These are phyloP conservation scores for Corynorhinus townsendii DNA, from an alignment of 2,113 vertebrate genomes.

Conservation along the genomic window DNA sequence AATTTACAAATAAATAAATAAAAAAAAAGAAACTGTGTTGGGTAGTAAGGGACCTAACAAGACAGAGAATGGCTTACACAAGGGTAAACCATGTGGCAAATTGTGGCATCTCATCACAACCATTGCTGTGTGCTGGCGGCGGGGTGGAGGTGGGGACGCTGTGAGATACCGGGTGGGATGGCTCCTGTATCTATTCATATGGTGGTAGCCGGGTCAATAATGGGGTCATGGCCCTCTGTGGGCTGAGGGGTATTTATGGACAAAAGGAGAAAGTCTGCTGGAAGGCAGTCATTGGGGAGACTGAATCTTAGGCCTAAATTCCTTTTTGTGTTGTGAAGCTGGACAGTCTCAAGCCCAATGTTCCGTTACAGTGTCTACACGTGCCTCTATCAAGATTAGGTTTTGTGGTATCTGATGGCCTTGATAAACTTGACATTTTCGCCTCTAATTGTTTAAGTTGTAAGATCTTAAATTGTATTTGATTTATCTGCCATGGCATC, in stretches of 20 bases:
- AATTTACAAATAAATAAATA: too few relatives aligned
- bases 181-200: not conserved
- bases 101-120: not conserved
- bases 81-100: not conserved
- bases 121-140: too few relatives aligned
- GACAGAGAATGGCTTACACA: not conserved
- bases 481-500: not conserved
- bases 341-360: not conserved
- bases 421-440: too few relatives aligned
- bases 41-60: not conserved
- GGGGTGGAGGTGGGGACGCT: rapidly evolving
- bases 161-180: not conserved
- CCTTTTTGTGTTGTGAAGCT: not conserved
- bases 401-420: too few relatives aligned
- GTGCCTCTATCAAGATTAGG: not conserved
- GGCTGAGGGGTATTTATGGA: not conserved
- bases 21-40: not conserved
- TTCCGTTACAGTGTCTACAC: not conserved
- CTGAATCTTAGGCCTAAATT: not conserved
- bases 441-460: not conserved
- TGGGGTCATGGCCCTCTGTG: not conserved
- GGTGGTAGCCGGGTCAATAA: not conserved
- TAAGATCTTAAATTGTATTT: not conserved
- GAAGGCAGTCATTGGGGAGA: not conserved
- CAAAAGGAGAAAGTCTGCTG: not conserved